These are phyloP conservation scores for Danio albolineatus DNA, from an alignment of 2,797 vertebrate species.

Conservation along the genomic window DNA sequence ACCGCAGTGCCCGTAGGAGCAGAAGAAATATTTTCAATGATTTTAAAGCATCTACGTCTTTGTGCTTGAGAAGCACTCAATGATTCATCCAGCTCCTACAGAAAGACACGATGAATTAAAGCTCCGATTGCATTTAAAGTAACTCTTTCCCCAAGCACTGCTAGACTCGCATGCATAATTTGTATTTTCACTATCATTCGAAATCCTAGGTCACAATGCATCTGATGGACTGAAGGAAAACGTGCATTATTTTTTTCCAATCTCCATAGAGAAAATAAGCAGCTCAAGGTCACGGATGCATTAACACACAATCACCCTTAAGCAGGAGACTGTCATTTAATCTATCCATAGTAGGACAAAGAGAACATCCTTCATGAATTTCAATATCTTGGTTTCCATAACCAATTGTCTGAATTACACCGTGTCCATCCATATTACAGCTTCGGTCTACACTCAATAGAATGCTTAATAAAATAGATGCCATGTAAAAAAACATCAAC, in stretches of 20 bases:
- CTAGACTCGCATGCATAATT: slow-evolving; percentile 8
- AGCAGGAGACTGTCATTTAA: slow-evolving; percentile 23
- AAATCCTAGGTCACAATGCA: slow-evolving; percentile 9
- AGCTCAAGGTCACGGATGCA: slow-evolving; percentile 4
- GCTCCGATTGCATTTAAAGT: slow-evolving; percentile 13
- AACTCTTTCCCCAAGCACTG: slow-evolving; percentile 3
- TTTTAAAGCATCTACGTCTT: slow-evolving; percentile 10
- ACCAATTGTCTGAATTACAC: not conserved
- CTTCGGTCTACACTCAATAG: not conserved
- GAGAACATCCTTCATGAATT: not conserved
- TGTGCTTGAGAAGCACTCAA: slow-evolving; percentile 21
- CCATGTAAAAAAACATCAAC: no score
- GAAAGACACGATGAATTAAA: slow-evolving; percentile 30
- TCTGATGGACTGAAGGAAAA: not conserved
- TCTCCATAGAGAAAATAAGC: slow-evolving; percentile 3
- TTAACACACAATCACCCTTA: slow-evolving; percentile 9
- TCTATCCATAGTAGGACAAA: not conserved
- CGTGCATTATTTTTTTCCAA: not conserved
- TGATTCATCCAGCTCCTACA: slow-evolving; percentile 24
- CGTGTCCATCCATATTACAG: not conserved
- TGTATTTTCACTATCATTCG: not conserved
- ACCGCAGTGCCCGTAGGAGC: not conserved
- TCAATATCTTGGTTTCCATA: not conserved
- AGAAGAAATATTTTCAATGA: slow-evolving; percentile 16
- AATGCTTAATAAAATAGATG: not conserved